These are phyloP conservation scores for Caranx ignobilis DNA, from an alignment of 2,113 vertebrate species.

Conservation along the genomic window DNA sequence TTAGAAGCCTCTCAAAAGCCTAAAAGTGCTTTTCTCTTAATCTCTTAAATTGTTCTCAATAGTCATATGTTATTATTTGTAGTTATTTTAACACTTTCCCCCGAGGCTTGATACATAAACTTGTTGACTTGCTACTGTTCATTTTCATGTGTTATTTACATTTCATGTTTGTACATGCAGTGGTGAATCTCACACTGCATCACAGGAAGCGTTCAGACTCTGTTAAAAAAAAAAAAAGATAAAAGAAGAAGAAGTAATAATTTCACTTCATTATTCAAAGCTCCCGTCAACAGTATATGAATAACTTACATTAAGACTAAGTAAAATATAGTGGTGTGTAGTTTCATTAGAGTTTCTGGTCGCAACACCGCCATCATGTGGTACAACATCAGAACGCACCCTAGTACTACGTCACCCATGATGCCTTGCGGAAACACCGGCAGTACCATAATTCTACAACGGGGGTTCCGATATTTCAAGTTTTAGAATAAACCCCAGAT, in stretches of 20 bases:
- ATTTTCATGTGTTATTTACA: not conserved
- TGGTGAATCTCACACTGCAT: constrained; percentile 21
- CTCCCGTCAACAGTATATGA: not conserved
- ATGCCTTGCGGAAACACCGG: constrained; percentile 57
- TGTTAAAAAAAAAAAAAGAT: not conserved
- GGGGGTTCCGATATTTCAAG: not conserved
- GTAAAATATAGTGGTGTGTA: not conserved
- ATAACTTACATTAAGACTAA: not conserved
- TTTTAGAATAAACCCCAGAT: not conserved
- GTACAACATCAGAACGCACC: not conserved
- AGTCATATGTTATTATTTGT: not conserved
- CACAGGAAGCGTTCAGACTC: not conserved
- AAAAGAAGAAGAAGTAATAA: not conserved
- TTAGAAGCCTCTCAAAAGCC: not conserved
- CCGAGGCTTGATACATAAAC: not conserved
- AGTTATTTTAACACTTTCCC: too few species aligned
- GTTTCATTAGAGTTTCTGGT: not conserved
- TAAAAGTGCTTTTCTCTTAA: not conserved
- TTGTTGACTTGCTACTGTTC: not conserved
- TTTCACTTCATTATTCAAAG: not conserved
- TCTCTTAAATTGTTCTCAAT: not conserved
- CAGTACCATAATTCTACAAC: constrained; percentile 54
- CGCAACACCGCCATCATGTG: constrained; percentile 40
- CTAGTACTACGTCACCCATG: constrained; percentile 49
- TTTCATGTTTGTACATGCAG: too few species aligned